Conservation (phyloP, 2,797 vertebrate species). For the Poeciliopsis presidionis region DNA sequence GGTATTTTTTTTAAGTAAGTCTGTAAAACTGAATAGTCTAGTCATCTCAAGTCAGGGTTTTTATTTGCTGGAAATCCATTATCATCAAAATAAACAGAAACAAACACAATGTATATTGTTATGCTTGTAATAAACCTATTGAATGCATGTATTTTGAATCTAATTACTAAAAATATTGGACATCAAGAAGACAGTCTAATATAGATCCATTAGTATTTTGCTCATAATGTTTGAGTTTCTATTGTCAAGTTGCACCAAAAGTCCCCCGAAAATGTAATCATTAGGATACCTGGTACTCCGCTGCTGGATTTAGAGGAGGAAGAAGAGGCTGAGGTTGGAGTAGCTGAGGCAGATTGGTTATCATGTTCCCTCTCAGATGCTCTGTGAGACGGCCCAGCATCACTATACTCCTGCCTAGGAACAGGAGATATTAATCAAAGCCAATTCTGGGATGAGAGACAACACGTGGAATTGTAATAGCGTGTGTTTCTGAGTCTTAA, state of each 20-base stretch:
- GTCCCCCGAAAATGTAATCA: neutral
- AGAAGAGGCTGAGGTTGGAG: conserved; percentile 6
- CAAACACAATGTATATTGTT: neutral
- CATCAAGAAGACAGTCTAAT: neutral
- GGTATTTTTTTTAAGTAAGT: neutral
- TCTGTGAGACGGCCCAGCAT: conserved; percentile 56
- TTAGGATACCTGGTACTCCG: conserved; percentile 84
- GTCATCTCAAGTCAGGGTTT: neutral
- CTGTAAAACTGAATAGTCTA: neutral
- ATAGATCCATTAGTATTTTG: neutral
- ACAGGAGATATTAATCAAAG: neutral
- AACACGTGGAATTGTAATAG: neutral
- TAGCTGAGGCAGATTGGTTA: conserved; percentile 23
- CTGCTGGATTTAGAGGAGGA: conserved; percentile 61
- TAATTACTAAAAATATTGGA: neutral
- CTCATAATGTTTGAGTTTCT: neutral
- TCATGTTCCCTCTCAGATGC: conserved; percentile 47
- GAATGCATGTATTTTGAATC: neutral
- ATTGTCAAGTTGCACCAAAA: neutral
- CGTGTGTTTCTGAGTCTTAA: neutral
- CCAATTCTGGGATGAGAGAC: neutral
- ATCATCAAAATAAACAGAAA: neutral
- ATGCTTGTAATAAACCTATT: neutral
- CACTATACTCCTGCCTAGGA: conserved; percentile 53
- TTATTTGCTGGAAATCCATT: neutral